Evolutionary conservation across 2,113 vertebrate species (phyloP).

Genomic region (Pitta sordida): DNA sequence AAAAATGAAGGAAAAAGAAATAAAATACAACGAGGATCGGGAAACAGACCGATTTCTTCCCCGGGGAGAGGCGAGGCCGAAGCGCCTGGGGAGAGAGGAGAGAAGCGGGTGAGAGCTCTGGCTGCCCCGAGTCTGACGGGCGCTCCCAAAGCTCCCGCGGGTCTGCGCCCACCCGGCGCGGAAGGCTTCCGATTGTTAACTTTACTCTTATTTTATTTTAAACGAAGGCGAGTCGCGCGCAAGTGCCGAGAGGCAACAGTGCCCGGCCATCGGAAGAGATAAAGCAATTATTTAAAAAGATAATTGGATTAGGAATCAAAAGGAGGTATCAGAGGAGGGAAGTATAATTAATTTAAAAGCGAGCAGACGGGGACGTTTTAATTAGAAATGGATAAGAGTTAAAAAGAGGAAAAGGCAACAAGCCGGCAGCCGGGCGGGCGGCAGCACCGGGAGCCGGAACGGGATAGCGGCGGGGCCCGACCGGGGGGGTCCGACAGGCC

Average conservation of each 20-base stretch:
- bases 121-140: neutral
- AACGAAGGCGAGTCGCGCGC: neutral
- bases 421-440: neutral
- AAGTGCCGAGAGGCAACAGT: neutral
- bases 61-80: constrained; percentile 2
- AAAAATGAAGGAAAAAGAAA: neutral
- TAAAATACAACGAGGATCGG: neutral
- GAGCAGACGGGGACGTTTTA: constrained; percentile 56
- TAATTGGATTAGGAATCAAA: constrained; percentile 71
- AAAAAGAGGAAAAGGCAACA: neutral
- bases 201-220: neutral
- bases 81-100: constrained; percentile 28
- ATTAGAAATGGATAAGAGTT: constrained; percentile 58
- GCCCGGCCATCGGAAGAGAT: constrained; percentile 45
- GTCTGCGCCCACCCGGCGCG: neutral
- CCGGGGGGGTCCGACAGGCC: neutral
- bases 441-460: neutral
- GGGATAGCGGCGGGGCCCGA: neutral
- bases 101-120: neutral
- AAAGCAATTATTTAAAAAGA: constrained; percentile 69
- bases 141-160: neutral
- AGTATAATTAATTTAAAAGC: constrained; percentile 58
- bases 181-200: neutral
- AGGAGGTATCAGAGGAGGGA: constrained; percentile 51
- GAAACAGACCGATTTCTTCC: neutral